phyloP scores from a whole-genome alignment of 2,888 invertebrate genomes.

The Dolichomitus sp. region DNA sequence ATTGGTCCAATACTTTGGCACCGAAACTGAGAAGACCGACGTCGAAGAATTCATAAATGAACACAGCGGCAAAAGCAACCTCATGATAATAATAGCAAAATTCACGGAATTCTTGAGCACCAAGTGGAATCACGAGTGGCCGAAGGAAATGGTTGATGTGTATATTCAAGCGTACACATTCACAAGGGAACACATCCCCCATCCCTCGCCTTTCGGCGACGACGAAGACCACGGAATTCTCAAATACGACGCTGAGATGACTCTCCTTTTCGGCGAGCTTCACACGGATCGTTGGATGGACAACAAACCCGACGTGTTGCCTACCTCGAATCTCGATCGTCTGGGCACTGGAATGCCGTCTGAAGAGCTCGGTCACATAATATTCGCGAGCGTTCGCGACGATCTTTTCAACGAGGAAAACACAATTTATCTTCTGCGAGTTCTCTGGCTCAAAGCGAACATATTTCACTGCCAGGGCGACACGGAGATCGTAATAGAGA shows the following conservation, averaged over 20 bases:
- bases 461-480: slow-evolving; percentile 87
- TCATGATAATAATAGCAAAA: slow-evolving; percentile 88
- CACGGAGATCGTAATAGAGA: slow-evolving; percentile 87
- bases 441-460: slow-evolving; percentile 88
- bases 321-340: slow-evolving; percentile 77
- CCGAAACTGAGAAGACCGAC: slow-evolving; percentile 89
- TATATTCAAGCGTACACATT: slow-evolving; percentile 89
- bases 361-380: slow-evolving; percentile 86
- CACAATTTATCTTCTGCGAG: slow-evolving; percentile 86
- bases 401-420: slow-evolving; percentile 86
- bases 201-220: slow-evolving; percentile 85
- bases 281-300: slow-evolving; percentile 84
- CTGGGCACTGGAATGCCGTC: slow-evolving; percentile 85
- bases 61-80: slow-evolving; percentile 85
- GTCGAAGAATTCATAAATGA: slow-evolving; percentile 89
- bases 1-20: slow-evolving; percentile 88
- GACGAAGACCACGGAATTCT: slow-evolving; percentile 84
- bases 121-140: slow-evolving; percentile 90
- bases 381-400: slow-evolving; percentile 86
- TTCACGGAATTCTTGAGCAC: slow-evolving; percentile 88
- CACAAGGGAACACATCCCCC: slow-evolving; percentile 88
- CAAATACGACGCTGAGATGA: slow-evolving; percentile 86
- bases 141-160: slow-evolving; percentile 87
- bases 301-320: slow-evolving; percentile 77
- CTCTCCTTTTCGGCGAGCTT: slow-evolving; percentile 88